Base-by-base conservation (phyloP, 2,113 vertebrate genomes). In the Petaurus breviceps region DNA sequence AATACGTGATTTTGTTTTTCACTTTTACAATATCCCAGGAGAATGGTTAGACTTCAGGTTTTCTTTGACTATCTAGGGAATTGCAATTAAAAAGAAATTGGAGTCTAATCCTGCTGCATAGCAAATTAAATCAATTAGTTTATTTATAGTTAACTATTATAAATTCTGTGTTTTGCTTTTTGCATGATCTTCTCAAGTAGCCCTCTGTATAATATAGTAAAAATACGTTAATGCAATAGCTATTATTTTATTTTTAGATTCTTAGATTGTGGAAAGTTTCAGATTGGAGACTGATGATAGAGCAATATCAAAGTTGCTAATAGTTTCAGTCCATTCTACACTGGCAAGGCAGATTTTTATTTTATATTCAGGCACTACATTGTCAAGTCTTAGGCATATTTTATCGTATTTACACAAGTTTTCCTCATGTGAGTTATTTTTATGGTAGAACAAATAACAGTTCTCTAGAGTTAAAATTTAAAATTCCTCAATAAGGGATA, bases 71-170 rank as follows among this genome's bases (percentile, higher is more conserved):
- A 93, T 96, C 97, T 97, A 90, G 92, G 93, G 55, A 57, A 97
- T 96, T 95, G 43, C 54, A 97, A 96, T 97, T 94, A 96, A 98
- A 93, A 95, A 96, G 28, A 90, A 51, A 97, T 94, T 96, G 84
- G 57, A 93, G 25, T 77, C 92, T 92, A 90, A 93, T 92, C 51
- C 68, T 37, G n/a, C 91, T 97, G 94, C 37, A 94, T 52, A 91
- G 92, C 95, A 96, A 97, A 97, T 98, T 92, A 97, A 92, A 98
- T 91, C 94, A 95, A 97, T 98, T 98, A 98, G 54, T 96, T 95
- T 51, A 12, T 96, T 97, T 96, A 93, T 50, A 95, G 54, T 61
- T 98, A 96, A 97, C 68, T n/a, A n/a, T 95, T 90, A 16, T 37
- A 93, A 3, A 0, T 97, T 93, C 92, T 8, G 93, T 90, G 37